A percentile compares a stretch with the other conserved stretches of the same genome.
Evolutionary conservation across 2,113 vertebrate genomes (phyloP).

Genomic region (Lates calcarifer): DNA sequence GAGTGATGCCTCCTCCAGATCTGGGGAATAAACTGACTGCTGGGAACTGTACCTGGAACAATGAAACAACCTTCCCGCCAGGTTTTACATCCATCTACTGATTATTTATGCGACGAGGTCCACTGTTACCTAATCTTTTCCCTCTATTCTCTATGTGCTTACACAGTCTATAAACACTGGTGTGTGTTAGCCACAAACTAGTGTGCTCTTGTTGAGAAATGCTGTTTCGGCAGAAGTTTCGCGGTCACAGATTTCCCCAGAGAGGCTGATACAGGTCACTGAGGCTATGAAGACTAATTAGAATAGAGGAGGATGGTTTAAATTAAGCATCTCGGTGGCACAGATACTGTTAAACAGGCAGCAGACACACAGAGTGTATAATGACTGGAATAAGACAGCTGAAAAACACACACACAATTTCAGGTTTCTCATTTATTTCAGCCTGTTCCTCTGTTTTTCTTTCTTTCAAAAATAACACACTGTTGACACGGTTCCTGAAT

Average conservation of each 20-base stretch:
- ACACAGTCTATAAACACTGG: neutral
- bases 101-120: slow-evolving; percentile 28
- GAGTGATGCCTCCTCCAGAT: slow-evolving; percentile 12
- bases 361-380: neutral
- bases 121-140: slow-evolving; percentile 8
- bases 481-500: neutral
- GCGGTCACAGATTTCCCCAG: slow-evolving; percentile 61
- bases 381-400: slow-evolving; percentile 16
- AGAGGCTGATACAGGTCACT: slow-evolving; percentile 58
- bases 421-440: neutral
- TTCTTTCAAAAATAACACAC: neutral
- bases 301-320: slow-evolving; percentile 66
- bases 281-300: slow-evolving; percentile 75
- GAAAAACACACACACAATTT: neutral
- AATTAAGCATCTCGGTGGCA: slow-evolving; percentile 74
- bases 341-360: slow-evolving; percentile 61
- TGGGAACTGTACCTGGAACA: slow-evolving; percentile 43
- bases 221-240: slow-evolving; percentile 60
- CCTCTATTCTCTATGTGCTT: neutral
- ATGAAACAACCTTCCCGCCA: slow-evolving; percentile 20
- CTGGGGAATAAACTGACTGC: slow-evolving; percentile 17
- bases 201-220: slow-evolving; percentile 39
- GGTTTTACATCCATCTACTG: slow-evolving; percentile 37
- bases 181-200: slow-evolving; percentile 21
- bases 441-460: neutral